phyloP scores from a whole-genome alignment of 2,797 vertebrate genomes.

The Phalloptychus januarius region DNA sequence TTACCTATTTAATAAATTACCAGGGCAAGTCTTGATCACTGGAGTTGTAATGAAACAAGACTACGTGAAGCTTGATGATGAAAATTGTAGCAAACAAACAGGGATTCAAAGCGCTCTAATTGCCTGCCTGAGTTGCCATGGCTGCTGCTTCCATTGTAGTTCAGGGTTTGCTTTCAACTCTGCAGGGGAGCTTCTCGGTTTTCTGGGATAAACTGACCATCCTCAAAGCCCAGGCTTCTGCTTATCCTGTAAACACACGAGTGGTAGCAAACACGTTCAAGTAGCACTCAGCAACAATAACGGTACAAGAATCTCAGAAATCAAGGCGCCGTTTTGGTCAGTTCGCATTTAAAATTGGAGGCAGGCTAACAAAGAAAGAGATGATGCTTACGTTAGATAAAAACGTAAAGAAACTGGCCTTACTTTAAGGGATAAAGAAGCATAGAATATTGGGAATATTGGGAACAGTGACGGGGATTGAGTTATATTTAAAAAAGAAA shows the following conservation, averaged over 20 bases:
- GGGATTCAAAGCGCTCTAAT: slow-evolving; percentile 3
- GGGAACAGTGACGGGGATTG: slow-evolving; percentile 30
- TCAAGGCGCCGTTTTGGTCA: not conserved
- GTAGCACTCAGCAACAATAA: not conserved
- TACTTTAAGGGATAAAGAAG: slow-evolving; percentile 36
- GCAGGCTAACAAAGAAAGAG: slow-evolving; percentile 27
- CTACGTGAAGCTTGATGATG: not conserved
- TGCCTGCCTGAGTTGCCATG: slow-evolving; percentile 14
- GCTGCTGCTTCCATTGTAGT: not conserved
- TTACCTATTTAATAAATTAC: not conserved
- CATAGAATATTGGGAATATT: slow-evolving; percentile 31
- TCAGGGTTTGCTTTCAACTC: slow-evolving; percentile 4
- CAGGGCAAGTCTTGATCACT: not conserved
- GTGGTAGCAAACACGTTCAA: not conserved
- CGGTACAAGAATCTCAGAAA: not conserved
- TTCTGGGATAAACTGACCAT: not conserved
- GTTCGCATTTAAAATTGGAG: slow-evolving; percentile 1
- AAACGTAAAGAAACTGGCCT: slow-evolving; percentile 22
- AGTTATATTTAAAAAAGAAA: slow-evolving; percentile 27
- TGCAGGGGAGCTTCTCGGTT: not conserved
- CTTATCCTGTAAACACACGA: not conserved
- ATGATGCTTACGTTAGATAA: slow-evolving; percentile 25
- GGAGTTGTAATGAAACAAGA: not conserved
- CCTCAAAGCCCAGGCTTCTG: not conserved
- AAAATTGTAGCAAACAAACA: slow-evolving; percentile 8